These are phyloP conservation scores for Lepisosteus osseus DNA, from an alignment of 2,113 vertebrate species.

Conservation along the genomic window DNA sequence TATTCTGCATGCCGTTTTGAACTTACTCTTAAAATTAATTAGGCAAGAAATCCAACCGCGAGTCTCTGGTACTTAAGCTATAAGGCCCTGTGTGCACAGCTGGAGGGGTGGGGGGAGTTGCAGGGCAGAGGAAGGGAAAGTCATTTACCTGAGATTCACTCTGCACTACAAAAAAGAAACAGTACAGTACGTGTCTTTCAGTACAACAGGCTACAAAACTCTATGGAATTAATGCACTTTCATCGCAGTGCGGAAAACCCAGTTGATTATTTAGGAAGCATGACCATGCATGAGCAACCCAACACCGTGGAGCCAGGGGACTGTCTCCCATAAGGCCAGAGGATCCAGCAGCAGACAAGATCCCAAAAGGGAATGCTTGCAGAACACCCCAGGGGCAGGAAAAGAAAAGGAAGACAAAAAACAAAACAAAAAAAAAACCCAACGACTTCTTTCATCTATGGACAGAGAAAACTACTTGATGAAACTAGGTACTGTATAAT, in stretches of 20 bases:
- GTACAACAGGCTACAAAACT: not conserved
- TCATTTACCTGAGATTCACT: not conserved
- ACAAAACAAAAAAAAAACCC: no score
- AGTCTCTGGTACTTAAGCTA: not conserved
- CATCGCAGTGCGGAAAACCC: not conserved
- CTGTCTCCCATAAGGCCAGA: no score
- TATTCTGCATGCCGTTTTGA: slow-evolving; percentile 6
- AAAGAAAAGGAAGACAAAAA: no score
- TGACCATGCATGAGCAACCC: no score
- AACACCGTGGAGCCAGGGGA: no score
- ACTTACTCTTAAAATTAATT: slow-evolving; percentile 8
- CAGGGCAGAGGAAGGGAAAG: not conserved
- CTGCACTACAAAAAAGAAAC: not conserved
- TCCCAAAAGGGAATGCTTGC: no score
- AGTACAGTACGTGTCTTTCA: not conserved
- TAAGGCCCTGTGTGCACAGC: not conserved
- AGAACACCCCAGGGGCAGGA: no score
- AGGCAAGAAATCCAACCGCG: not conserved
- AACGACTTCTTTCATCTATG: no score
- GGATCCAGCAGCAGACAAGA: no score
- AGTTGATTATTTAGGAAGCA: not conserved
- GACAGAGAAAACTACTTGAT: no score
- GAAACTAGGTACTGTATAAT: no score
- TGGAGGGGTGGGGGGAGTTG: not conserved
- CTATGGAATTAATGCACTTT: no score